Base-by-base conservation (phyloP, 2,113 vertebrate genomes). In the Malaclemys terrapin region DNA sequence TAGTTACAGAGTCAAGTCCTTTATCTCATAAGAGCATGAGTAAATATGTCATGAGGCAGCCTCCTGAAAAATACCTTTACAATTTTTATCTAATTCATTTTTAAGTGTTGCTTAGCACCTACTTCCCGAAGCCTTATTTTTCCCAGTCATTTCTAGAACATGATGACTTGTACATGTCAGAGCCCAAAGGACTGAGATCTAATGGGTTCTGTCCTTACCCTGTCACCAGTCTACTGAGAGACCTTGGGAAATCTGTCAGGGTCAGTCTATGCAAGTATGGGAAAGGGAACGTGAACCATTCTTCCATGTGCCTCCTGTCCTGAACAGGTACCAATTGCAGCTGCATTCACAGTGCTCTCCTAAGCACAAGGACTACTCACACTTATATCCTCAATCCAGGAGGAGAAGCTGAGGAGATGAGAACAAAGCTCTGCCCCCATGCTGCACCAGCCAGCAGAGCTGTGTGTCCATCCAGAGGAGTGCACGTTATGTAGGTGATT, bases 341-440 rank as follows among this genome's bases (percentile, higher is more conserved):
- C 62, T 72, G 20, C 35, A 80, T 81, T 93, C 45, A 42, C 31
- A 80, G 89, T 84, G 49, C 5, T 91, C 17, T 80, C 62, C 35
- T 79, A 38, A 83, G 54, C 45, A 84, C 79, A 80, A 5, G 1
- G 31, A 52, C 13, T 80, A 20, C 3, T 90, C 0, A 0, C 4
- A n/a, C 17, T 38, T 72, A 72, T 19, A 38, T 38, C 65, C 19
- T 42, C 84, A 95, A 72, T 11, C 42, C 52, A 53, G 20, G 3
- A 31, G 27, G 22, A 82, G 19, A 17, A 91, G 50, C 27, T 69
- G 57, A 85, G 27, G 85, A 84, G 31, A 49, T 80, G 90, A 17
- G 1, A 3, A 59, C 80, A 42, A 82, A 3, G 27, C 8, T 59
- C 80, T 54, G 38, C 20, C 10, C 5, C 93, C 65, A 35, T 54